Evolutionary conservation across 2,888 invertebrate species (phyloP).

Genomic region (Belgica antarctica): DNA sequence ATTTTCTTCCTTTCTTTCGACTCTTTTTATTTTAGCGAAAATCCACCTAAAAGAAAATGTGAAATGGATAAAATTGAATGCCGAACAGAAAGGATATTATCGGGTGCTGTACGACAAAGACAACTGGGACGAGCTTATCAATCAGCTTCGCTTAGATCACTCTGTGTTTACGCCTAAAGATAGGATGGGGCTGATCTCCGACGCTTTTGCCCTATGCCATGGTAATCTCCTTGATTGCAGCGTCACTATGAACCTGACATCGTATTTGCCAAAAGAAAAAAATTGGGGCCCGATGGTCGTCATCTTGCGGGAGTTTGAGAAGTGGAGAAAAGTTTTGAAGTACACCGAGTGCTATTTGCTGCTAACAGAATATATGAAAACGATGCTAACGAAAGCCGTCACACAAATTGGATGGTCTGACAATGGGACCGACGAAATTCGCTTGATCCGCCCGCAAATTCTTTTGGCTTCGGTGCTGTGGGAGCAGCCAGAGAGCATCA

Average conservation of each 20-base stretch:
- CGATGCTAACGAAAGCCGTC: constrained; percentile 52
- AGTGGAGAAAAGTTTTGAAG: constrained; percentile 56
- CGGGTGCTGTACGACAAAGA: constrained; percentile 54
- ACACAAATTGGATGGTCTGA: constrained; percentile 53
- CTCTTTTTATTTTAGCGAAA: constrained; percentile 48
- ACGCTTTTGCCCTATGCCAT: constrained; percentile 55
- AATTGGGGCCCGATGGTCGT: constrained; percentile 54
- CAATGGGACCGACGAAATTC: constrained; percentile 52
- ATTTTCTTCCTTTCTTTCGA: background rate
- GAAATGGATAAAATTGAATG: constrained; percentile 55
- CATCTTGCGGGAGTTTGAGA: constrained; percentile 53
- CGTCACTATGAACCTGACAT: constrained; percentile 54
- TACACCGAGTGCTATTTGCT: constrained; percentile 56
- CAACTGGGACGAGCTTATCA: constrained; percentile 53
- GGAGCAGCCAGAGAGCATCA: constrained; percentile 54
- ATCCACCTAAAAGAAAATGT: constrained; percentile 52
- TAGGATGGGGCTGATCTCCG: constrained; percentile 54
- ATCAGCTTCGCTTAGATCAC: constrained; percentile 51
- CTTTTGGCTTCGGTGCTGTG: constrained; percentile 53
- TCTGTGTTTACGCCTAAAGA: constrained; percentile 52
- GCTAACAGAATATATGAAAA: constrained; percentile 55
- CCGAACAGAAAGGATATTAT: constrained; percentile 54
- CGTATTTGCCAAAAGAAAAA: constrained; percentile 53
- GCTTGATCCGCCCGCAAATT: constrained; percentile 54
- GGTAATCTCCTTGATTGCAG: constrained; percentile 55